Evolutionary conservation across 2,113 vertebrate species (phyloP).

Genomic region (Neomonachus schauinslandi): DNA sequence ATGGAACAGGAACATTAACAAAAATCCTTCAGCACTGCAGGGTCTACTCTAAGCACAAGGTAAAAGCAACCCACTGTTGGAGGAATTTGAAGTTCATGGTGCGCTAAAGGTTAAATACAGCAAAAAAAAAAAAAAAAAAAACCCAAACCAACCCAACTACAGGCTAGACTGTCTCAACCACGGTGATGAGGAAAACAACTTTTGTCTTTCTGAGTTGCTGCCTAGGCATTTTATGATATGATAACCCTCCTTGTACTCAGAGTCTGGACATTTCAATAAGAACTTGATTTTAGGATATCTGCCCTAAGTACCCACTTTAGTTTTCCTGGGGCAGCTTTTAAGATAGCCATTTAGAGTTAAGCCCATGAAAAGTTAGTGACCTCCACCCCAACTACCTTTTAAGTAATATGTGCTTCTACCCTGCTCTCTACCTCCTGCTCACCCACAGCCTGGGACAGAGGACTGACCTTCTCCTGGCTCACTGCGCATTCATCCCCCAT

Average conservation of each 20-base stretch:
- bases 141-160: not conserved
- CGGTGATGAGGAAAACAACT: not conserved
- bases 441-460: not conserved
- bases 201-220: not conserved
- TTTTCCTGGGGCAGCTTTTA: not conserved
- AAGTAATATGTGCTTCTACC: not conserved
- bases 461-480: not conserved
- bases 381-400: not conserved
- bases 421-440: not conserved
- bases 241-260: not conserved
- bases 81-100: not conserved
- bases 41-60: not conserved
- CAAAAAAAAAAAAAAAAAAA: not conserved
- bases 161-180: not conserved
- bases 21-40: not conserved
- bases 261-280: not conserved
- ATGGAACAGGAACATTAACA: not conserved
- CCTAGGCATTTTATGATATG: not conserved
- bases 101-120: not conserved
- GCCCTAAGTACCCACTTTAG: not conserved
- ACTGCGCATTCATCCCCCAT: not conserved
- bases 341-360: not conserved
- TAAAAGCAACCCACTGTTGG: not conserved
- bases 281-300: not conserved
- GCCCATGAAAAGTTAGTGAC: not conserved